A percentile compares a stretch with the other conserved stretches of the same genome.
These are phyloP conservation scores for Chesias legatella DNA, from an alignment of 2,888 invertebrate genomes.

Conservation along the genomic window DNA sequence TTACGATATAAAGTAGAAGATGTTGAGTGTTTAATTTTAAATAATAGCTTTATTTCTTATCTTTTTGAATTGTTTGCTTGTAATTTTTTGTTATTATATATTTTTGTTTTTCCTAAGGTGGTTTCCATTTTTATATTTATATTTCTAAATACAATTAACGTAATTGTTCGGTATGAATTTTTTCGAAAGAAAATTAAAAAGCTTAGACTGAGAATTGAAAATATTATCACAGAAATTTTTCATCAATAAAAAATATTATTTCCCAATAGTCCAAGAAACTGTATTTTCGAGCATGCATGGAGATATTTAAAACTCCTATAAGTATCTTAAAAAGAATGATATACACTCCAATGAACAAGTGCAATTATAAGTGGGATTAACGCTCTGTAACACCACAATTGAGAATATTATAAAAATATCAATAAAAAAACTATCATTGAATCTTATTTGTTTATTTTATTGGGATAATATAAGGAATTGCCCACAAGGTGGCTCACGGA, in stretches of 20 bases:
- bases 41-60: conserved; percentile 25
- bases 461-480: conserved; percentile 42
- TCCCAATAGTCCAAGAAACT: too few species aligned
- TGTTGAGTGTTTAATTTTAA: conserved; percentile 26
- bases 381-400: conserved; percentile 3
- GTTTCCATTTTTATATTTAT: too few species aligned
- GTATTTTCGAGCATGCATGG: too few species aligned
- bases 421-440: conserved; percentile 35
- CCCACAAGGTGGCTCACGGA: conserved; percentile 45
- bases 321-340: too few species aligned
- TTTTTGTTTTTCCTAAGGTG: conserved; percentile 1
- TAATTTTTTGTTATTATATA: conserved; percentile 6
- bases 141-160: too few species aligned
- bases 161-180: too few species aligned
- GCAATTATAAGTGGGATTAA: background rate
- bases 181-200: too few species aligned
- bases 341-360: too few species aligned
- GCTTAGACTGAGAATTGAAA: too few species aligned
- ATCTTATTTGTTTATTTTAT: conserved; percentile 42
- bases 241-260: too few species aligned
- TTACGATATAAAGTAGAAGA: conserved; percentile 49
- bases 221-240: too few species aligned
- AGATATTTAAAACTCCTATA: too few species aligned
- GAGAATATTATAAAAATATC: conserved; percentile 13
- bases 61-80: conserved; percentile 11